A percentile compares a stretch with the other conserved stretches of the same genome.
phyloP scores from a whole-genome alignment of 2,888 invertebrate genomes.

The Agrypnus murinus region DNA sequence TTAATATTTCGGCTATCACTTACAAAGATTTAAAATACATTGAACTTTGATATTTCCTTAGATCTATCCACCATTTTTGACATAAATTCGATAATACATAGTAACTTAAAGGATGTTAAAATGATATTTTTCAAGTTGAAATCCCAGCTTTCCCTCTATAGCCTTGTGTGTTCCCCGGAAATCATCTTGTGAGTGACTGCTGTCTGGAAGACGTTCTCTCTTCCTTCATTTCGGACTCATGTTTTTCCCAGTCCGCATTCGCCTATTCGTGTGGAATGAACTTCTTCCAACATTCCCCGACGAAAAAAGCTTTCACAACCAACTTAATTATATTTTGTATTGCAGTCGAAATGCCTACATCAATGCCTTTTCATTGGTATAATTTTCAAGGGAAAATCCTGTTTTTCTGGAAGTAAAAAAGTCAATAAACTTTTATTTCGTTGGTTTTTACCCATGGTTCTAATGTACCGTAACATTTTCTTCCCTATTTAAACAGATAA shows the following conservation, averaged over 20 bases:
- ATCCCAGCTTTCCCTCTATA: neutral
- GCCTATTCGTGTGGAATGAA: constrained; percentile 5
- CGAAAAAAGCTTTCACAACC: neutral
- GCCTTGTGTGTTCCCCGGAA: constrained; percentile 16
- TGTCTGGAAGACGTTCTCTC: constrained; percentile 4
- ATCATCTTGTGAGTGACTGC: constrained; percentile 23
- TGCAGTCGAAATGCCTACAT: neutral
- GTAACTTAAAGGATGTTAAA: constrained; percentile 5
- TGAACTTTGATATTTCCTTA: too few species aligned
- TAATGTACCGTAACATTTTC: constrained; percentile 1
- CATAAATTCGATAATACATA: constrained; percentile 17
- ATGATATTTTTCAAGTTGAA: constrained; percentile 16
- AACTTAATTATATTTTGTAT: constrained; percentile 13
- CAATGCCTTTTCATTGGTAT: neutral
- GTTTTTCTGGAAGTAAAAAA: neutral
- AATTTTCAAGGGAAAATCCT: neutral
- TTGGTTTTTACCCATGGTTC: neutral
- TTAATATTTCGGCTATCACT: too few species aligned
- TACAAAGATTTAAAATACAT: too few species aligned
- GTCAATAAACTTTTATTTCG: constrained; percentile 9
- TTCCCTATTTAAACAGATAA: constrained; percentile 12
- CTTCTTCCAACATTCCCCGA: neutral
- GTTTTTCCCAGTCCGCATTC: neutral
- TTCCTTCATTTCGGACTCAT: constrained; percentile 10
- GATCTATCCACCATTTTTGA: neutral